Base-by-base conservation (phyloP, 2,113 vertebrate species). In the Lepus americanus region DNA sequence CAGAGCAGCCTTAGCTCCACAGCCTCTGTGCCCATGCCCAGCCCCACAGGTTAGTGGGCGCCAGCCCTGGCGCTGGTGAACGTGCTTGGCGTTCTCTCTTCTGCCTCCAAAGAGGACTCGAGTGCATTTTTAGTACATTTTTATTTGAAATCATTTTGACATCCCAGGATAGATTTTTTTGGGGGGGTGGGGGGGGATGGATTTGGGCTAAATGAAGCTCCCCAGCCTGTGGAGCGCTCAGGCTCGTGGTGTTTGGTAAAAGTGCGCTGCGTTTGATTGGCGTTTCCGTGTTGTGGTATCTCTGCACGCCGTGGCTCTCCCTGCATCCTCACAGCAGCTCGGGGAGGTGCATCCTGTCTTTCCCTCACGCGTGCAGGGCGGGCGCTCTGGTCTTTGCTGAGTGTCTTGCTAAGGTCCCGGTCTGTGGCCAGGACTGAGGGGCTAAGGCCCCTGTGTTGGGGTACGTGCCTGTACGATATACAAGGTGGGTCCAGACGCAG, bases 1-100 rank as follows among this genome's bases (percentile, higher is more conserved):
- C 98, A 98, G 97, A 97, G 94, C 96, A 97, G 88, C 96, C 97
- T 98, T 95, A 94, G 87, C 19, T 77, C 94, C 59, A 82, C 97
- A 83, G 92, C 97, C 87, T 97, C 95, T 89, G 95, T 98, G 90
- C 96, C 97, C 95, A 72, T 96, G 76, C 72, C 96, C 92, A 97
- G 95, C 90, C 97, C 98, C 76, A 87, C 97, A 98, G 98, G 98
- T 98, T 55, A 98, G 98, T 97, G 87, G 86, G 27, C 55, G 66
- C 74, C 89, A 86, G 84, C 93, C 61, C 78, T 9, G 31, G 89
- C 44, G 22, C 63, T 63, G 0, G 0, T 4, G 33, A 73, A 39
- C 0, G 4, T 36, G 27, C 77, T 70, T 23, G 19, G 20, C 39
- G 9, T 59, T 31, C 63, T 70, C 49, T 80, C 87, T 29, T 49